Evolutionary conservation across 2,888 invertebrate species (phyloP).

Genomic region (Drosophila helvetica): DNA sequence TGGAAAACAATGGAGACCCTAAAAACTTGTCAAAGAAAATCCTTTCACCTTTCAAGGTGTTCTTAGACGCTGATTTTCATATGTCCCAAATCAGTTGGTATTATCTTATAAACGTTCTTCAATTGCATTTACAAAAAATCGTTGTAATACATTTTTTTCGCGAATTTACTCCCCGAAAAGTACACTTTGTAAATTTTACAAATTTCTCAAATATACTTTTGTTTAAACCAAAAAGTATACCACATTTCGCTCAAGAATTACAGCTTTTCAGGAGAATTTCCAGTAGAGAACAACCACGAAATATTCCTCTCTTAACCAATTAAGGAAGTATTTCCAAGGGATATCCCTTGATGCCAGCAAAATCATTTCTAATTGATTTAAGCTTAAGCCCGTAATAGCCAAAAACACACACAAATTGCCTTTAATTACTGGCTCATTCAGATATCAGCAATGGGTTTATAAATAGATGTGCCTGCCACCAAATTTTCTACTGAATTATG

Average conservation of each 20-base stretch:
- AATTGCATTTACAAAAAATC: no score
- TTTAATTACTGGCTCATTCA: conserved; percentile 36
- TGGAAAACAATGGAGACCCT: conserved; percentile 48
- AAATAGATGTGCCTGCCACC: not conserved
- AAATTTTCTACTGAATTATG: not conserved
- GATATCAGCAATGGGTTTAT: conserved; percentile 15
- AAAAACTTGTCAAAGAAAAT: not conserved
- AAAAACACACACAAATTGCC: conserved; percentile 25
- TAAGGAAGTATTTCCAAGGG: no score
- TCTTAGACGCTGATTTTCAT: not conserved
- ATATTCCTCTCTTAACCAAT: no score
- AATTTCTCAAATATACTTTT: not conserved
- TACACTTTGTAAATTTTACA: not conserved
- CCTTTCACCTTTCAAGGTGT: not conserved
- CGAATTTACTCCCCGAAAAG: not conserved
- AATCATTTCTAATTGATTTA: conserved; percentile 13
- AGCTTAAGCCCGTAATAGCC: conserved; percentile 10
- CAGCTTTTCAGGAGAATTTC: not conserved
- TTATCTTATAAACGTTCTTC: no score
- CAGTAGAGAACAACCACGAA: not conserved
- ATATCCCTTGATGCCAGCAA: conserved; percentile 14
- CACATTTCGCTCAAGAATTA: not conserved
- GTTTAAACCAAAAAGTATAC: not conserved
- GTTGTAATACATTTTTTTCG: no score
- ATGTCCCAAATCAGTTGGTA: no score